These are phyloP conservation scores for Rutpela maculata DNA, from an alignment of 2,888 invertebrate species.

Conservation along the genomic window DNA sequence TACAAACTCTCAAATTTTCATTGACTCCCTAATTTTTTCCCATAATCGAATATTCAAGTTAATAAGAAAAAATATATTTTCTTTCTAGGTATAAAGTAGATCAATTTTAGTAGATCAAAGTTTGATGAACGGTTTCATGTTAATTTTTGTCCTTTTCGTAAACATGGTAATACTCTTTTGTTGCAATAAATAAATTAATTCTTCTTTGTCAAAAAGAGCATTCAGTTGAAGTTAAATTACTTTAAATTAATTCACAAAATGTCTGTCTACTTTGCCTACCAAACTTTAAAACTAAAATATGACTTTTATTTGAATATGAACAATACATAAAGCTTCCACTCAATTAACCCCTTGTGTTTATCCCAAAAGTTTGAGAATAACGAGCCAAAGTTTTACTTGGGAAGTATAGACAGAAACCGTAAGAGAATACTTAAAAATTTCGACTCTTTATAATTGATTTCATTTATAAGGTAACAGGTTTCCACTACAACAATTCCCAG, in stretches of 20 bases:
- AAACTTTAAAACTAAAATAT: conserved; percentile 12
- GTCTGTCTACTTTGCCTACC: background rate
- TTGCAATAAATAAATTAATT: too few relatives aligned
- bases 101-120: too few relatives aligned
- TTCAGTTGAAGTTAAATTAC: background rate
- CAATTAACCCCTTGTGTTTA: conserved; percentile 31
- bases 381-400: conserved; percentile 21
- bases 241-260: conserved; percentile 1
- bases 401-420: conserved; percentile 17
- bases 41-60: too few relatives aligned
- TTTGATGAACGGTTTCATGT: too few relatives aligned
- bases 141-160: too few relatives aligned
- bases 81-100: too few relatives aligned
- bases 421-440: conserved; percentile 21
- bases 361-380: conserved; percentile 23
- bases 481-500: conserved; percentile 32
- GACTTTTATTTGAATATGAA: conserved; percentile 16
- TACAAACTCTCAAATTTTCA: too few relatives aligned
- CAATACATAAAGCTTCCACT: conserved; percentile 24
- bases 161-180: too few relatives aligned
- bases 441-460: conserved; percentile 42
- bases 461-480: conserved; percentile 47
- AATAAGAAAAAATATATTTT: too few relatives aligned
- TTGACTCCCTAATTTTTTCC: too few relatives aligned
- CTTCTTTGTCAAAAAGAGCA: background rate